Evolutionary conservation across 2,113 vertebrate genomes (phyloP).

Genomic region (Periophthalmus modestus): DNA sequence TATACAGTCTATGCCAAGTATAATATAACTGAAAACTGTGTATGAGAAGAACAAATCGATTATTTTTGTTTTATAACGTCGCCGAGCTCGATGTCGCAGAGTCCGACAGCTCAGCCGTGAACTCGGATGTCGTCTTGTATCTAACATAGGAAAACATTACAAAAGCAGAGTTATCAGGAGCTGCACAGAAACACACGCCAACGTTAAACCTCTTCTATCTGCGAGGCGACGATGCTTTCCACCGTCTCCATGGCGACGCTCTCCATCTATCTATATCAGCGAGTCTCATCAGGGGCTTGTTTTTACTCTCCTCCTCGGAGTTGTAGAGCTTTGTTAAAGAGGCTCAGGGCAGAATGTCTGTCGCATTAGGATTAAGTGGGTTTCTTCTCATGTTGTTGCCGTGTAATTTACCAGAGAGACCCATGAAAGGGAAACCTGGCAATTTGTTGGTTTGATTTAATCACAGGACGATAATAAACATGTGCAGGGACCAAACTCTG

Average conservation of each 20-base stretch:
- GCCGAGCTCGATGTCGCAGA: too few relatives aligned
- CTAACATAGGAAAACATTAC: background rate
- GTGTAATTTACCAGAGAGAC: background rate
- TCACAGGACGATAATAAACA: background rate
- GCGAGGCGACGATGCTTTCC: background rate
- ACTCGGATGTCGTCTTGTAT: too few relatives aligned
- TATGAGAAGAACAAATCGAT: too few relatives aligned
- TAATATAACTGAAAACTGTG: too few relatives aligned
- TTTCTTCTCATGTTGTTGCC: background rate
- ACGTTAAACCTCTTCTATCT: background rate
- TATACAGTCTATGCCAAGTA: too few relatives aligned
- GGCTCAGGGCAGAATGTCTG: constrained; percentile 11
- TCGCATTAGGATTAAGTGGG: constrained; percentile 3
- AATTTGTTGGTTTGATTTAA: background rate
- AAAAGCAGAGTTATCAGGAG: background rate
- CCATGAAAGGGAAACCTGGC: background rate
- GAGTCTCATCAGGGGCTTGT: constrained; percentile 2
- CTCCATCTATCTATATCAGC: constrained; percentile 4
- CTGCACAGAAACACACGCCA: background rate
- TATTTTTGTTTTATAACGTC: too few relatives aligned
- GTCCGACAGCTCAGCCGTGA: too few relatives aligned
- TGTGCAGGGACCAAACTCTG: background rate
- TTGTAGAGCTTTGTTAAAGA: background rate
- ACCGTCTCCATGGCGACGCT: constrained; percentile 32
- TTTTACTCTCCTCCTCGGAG: background rate